Base-by-base conservation (phyloP, 2,797 vertebrate genomes). In the Enteromius unitaeniatus region DNA sequence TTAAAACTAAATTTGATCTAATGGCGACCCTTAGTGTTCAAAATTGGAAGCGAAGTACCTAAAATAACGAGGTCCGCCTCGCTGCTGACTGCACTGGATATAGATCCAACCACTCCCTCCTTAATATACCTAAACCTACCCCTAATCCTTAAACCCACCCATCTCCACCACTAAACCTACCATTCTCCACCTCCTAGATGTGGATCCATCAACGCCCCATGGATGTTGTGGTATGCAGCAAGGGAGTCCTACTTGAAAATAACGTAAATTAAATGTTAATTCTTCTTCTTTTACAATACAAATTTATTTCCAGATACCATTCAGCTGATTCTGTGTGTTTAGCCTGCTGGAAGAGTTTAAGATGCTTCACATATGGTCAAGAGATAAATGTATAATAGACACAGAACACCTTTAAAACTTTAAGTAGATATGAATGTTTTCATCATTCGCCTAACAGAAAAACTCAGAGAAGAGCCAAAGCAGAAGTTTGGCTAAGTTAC, bases 381-480 rank as follows among this genome's bases (percentile, higher is more conserved):
- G 28, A 28, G 23, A 70, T 1, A 15, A 28, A 53, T 21, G 2
- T 49, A 11, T 73, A 13, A 34, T 53, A 74, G 40, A 47, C 19
- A 53, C 0, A 26, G 55, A 40, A 77, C 53, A 26, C 34, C n/a
- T 55, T 19, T 19, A 69, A 53, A 69, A 14, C 26, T 21, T 51
- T 19, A 31, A 28, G 26, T 5, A 13, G 17, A 51, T 73, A 19
- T 17, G 37, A 10, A 58, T 55, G 81, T 53, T 84, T 87, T 84
- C 28, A 40, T 78, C 28, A 49, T 74, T 67, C 23, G 23, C 40
- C 79, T 60, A 65, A 84, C 49, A 76, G 75, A 49, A 65, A 64
- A 11, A n/a, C 8, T 77, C 11, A 3, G 26, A 73, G 49, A 53
- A 31, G 40, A 62, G 60, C 26, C 58, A 65, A 72, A 26, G n/a